Evolutionary conservation across 2,888 invertebrate species (phyloP), one percentile per base, ranked within the genome.

Genomic region (Caenorhabditis auriculariae): DNA sequence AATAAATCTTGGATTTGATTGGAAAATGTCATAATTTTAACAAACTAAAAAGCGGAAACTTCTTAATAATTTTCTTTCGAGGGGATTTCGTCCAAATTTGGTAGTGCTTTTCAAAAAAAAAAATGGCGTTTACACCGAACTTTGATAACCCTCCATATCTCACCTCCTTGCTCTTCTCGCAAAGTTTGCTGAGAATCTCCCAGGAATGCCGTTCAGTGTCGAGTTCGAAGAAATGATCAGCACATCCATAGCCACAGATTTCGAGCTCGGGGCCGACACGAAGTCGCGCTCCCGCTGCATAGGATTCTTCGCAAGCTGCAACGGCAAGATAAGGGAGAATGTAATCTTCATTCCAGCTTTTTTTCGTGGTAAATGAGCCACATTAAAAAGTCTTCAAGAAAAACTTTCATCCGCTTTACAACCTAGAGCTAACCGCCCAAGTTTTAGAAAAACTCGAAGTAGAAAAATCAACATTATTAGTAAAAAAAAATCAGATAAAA

Each of bases 191-290:
- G 5, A 98, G 84, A 1, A 93, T 91, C 84, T 98, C 93, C 94
- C 95, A 96, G 32, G 92, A 91, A 83, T 98, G 98, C 0, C 92
- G 86, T 76, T 88, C 88, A 4, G 96, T 98, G 83, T 98, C 98
- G 53, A 89, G 87, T 83, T 98, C 98, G 79, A 89, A 89, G 83
- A 95, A 98, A 82, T 98, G 98, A 83, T 98, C 98, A 82, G 92
- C 91, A 83, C 96, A 98, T 21, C 70, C 70, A 85, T 98, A 98
- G 0, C 96, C 78, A 39, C 89, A 88, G 77, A 98, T 88, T 86
- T 98, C 96, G 52, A 98, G 84, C 83, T 98, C 98, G 0, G 96
- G 95, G 0, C 96, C 98, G 47, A 93, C 90, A 60, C 96, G 88
- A 82, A 92, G 65, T 24, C 66, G 47, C 4, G 78, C 73, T 24